Base-by-base conservation (phyloP, 1,140 invertebrate genomes). In the Drosophila ficusphila region DNA sequence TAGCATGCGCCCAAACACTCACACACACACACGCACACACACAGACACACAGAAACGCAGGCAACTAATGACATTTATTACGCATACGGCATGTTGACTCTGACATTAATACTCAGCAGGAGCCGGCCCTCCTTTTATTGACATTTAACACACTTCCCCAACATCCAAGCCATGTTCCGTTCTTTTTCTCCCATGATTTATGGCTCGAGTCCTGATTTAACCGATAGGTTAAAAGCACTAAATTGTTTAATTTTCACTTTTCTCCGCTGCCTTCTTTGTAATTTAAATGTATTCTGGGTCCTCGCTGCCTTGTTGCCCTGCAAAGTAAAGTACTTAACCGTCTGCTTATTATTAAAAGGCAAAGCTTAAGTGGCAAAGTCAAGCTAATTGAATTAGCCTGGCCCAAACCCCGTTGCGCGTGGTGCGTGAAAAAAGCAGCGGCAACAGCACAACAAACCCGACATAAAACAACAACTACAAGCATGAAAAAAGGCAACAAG, bases 311-410 rank as follows among this genome's bases (percentile, higher is more conserved):
- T 36, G 53, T 67, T 79, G 71, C 65, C 70, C 52, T 38, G 76
- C 54, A 71, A 79, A 81, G 23, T 27, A 34, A 57, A 57, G 82
- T 88, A 88, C 73, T 86, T 86, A 76, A 76, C 76, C 76, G 81
- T 77, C 81, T 77, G 82, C 81, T 85, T 85, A 76, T 85, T 85
- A 85, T 86, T 85, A 85, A 85, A 75, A 85, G 83, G 81, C 64
- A 83, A 67, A 86, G 81, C 76, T 86, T 86, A 85, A 85, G 81
- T 86, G 81, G 81, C 76, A 86, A 75, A 86, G 81, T 86, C 81
- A 85, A 86, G 81, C 73, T 86, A 85, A 85, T 85, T 85, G 76
- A 85, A 85, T 85, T 85, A 85, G 72, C 81, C 76, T 76, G 68
- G 76, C 58, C 41, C 52, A 14, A 44, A 23, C 9, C 42, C 51